Percentiles rank a stretch among this genome's conserved stretches.
These are phyloP conservation scores for Portevinia maculata DNA, from an alignment of 2,888 invertebrate species.

Conservation along the genomic window DNA sequence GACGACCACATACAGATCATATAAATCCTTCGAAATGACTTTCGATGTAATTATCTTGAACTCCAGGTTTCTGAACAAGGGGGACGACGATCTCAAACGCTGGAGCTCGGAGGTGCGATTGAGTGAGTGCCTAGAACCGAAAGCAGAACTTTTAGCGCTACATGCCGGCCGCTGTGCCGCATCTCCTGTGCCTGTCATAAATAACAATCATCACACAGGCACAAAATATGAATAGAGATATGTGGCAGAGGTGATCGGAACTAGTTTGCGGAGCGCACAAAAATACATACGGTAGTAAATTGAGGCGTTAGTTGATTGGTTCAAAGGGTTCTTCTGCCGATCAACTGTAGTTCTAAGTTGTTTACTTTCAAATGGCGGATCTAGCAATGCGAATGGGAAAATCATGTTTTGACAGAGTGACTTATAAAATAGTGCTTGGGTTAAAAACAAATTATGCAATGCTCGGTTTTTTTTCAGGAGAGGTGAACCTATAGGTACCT, in stretches of 20 bases:
- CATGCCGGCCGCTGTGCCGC: conserved; percentile 9
- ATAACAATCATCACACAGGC: conserved; percentile 69
- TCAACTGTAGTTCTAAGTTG: neutral
- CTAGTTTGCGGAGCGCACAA: conserved; percentile 21
- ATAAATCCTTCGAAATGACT: conserved; percentile 70
- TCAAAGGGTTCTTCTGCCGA: neutral
- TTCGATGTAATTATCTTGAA: conserved; percentile 69
- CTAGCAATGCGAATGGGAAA: neutral
- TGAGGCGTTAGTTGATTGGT: conserved; percentile 40
- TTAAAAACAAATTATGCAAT: neutral
- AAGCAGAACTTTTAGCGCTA: conserved; percentile 11
- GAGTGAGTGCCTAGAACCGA: conserved; percentile 59
- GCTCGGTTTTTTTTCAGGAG: too few relatives aligned
- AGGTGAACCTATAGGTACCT: too few relatives aligned
- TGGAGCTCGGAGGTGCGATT: conserved; percentile 37
- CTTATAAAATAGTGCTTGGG: neutral
- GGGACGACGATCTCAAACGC: conserved; percentile 10
- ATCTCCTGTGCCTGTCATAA: conserved; percentile 60
- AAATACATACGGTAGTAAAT: conserved; percentile 30
- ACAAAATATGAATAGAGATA: conserved; percentile 50
- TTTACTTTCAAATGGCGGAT: neutral
- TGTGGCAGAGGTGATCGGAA: conserved; percentile 38
- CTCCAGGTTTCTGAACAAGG: conserved; percentile 34
- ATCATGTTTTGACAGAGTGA: too few relatives aligned
- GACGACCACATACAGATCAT: conserved; percentile 67